Evolutionary conservation across 2,888 invertebrate genomes (phyloP).

Genomic region (Tubulanus polymorphus): DNA sequence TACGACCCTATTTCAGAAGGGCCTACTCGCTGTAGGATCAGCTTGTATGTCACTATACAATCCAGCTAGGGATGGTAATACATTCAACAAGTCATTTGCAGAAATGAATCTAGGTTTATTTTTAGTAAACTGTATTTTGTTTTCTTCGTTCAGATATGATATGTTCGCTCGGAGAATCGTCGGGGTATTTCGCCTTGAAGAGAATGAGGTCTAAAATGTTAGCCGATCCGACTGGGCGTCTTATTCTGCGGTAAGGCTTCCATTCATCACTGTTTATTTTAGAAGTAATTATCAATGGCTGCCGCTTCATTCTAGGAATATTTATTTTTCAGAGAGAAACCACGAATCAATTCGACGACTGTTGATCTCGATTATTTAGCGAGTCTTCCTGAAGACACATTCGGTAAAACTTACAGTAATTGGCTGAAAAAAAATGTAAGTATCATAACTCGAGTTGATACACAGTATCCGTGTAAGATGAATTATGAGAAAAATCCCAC

Average conservation of each 20-base stretch:
- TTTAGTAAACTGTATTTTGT: no score
- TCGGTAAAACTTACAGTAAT: slow-evolving; percentile 80
- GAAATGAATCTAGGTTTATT: no score
- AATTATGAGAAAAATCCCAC: no score
- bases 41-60: slow-evolving; percentile 75
- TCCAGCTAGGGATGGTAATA: slow-evolving; percentile 65
- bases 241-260: slow-evolving; percentile 60
- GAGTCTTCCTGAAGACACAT: slow-evolving; percentile 70
- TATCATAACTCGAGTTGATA: slow-evolving; percentile 12
- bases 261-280: no score
- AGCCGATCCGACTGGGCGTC: slow-evolving; percentile 69
- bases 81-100: no score
- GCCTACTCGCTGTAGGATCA: slow-evolving; percentile 79
- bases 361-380: slow-evolving; percentile 71
- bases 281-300: no score
- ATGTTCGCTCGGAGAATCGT: slow-evolving; percentile 89
- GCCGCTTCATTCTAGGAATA: no score
- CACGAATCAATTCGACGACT: slow-evolving; percentile 80
- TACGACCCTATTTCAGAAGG: slow-evolving; percentile 66
- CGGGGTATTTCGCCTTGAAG: slow-evolving; percentile 67
- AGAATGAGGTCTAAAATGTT: slow-evolving; percentile 74
- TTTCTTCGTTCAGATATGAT: slow-evolving; percentile 96
- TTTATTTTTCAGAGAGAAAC: slow-evolving; percentile 63
- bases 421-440: slow-evolving; percentile 76
- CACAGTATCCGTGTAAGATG: background rate